Conservation (phyloP, 2,113 vertebrate genomes). For the Seriola aureovittata region DNA sequence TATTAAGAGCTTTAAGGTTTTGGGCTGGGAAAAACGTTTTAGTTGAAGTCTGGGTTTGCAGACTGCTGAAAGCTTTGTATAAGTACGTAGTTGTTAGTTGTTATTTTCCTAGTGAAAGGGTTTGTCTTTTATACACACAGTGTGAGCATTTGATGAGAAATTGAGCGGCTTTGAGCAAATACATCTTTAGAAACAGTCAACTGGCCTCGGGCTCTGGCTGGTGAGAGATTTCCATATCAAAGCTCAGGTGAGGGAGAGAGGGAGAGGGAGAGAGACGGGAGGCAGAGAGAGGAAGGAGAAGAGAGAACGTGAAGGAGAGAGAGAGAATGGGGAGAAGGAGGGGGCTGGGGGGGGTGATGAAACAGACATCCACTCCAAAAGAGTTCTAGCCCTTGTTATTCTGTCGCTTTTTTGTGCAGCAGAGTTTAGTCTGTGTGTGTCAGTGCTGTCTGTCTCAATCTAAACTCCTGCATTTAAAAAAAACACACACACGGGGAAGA, state of each 20-base stretch:
- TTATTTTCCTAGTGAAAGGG: constrained; percentile 75
- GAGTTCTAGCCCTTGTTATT: constrained; percentile 71
- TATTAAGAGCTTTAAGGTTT: constrained; percentile 55
- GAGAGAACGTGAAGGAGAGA: constrained; percentile 45
- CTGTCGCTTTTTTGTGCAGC: constrained; percentile 63
- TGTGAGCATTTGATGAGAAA: constrained; percentile 81
- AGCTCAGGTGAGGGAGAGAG: constrained; percentile 79
- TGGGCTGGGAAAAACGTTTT: constrained; percentile 37
- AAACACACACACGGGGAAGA: constrained; percentile 59
- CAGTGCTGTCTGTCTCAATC: constrained; percentile 76
- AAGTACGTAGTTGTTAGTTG: constrained; percentile 67
- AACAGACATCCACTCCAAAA: constrained; percentile 71
- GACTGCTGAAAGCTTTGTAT: constrained; percentile 53
- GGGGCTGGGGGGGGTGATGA: constrained; percentile 48
- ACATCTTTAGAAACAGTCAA: constrained; percentile 81
- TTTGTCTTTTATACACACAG: constrained; percentile 73
- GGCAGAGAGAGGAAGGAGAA: constrained; percentile 36
- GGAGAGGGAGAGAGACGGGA: constrained; percentile 7
- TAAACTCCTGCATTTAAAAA: constrained; percentile 62
- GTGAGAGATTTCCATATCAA: constrained; percentile 84
- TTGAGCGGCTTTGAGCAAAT: constrained; percentile 81
- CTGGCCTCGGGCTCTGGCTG: constrained; percentile 75
- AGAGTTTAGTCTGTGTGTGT: constrained; percentile 81
- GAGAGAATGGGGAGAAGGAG: constrained; percentile 38
- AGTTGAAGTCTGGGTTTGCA: constrained; percentile 50